Percentiles rank a stretch among this genome's conserved stretches.
Evolutionary conservation across 2,888 invertebrate genomes (phyloP).

Genomic region (Cecidostiba fungosa): DNA sequence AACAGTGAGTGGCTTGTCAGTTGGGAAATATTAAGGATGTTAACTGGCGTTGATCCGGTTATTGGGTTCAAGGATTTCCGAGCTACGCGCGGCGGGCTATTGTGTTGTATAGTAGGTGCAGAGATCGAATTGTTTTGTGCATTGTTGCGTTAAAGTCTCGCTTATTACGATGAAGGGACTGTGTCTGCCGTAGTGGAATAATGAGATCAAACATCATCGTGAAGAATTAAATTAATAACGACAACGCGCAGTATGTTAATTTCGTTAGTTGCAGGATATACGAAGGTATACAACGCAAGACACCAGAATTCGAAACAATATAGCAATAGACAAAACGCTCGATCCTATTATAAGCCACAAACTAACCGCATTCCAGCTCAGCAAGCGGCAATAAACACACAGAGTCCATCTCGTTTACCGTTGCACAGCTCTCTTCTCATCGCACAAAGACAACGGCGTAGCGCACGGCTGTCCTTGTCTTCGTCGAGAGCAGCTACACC

Average conservation of each 20-base stretch:
- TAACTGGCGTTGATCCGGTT: not conserved
- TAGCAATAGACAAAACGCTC: no score
- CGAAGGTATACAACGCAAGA: no score
- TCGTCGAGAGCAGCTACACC: not conserved
- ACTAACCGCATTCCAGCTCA: not conserved
- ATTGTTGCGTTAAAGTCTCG: not conserved
- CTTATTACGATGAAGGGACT: not conserved
- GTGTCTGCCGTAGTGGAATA: not conserved
- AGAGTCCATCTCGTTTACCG: not conserved
- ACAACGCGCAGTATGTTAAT: no score
- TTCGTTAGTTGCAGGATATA: no score
- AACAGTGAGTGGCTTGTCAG: not conserved
- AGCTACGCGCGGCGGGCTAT: not conserved
- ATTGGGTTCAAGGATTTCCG: not conserved
- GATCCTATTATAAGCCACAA: no score
- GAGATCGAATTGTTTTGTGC: not conserved
- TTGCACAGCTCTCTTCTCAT: slow-evolving; percentile 1
- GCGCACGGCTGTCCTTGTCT: not conserved
- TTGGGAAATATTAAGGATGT: slow-evolving; percentile 12
- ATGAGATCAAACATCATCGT: not conserved
- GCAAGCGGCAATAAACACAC: not conserved
- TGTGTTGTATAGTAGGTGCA: not conserved
- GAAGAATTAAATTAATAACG: no score
- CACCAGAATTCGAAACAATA: no score
- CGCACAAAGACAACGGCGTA: not conserved